A percentile compares a stretch with the other conserved stretches of the same genome.
Conservation (phyloP, 1,140 invertebrate genomes). For the Diabrotica virgifera region DNA sequence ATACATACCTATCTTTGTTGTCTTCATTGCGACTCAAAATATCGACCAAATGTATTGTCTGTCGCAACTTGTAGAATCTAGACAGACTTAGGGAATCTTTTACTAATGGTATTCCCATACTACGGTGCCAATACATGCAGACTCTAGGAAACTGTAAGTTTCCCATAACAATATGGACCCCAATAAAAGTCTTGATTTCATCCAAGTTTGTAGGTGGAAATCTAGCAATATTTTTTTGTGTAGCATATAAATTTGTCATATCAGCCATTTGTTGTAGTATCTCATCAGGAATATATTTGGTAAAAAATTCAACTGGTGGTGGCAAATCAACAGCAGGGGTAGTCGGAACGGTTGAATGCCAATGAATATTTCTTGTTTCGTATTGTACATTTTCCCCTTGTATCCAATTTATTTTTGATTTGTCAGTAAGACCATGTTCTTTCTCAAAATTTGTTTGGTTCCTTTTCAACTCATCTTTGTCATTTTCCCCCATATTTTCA, state of each 20-base stretch:
- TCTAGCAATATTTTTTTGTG: slow-evolving; percentile 14
- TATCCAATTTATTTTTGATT: slow-evolving; percentile 14
- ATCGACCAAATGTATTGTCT: too few species aligned
- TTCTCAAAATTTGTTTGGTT: slow-evolving; percentile 4
- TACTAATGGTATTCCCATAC: too few species aligned
- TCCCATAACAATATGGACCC: too few species aligned
- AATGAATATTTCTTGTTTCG: slow-evolving; percentile 12
- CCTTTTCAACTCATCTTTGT: background rate
- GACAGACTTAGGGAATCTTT: too few species aligned
- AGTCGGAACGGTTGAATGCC: slow-evolving; percentile 7
- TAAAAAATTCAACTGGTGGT: slow-evolving; percentile 13
- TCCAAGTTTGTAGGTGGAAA: slow-evolving; percentile 21
- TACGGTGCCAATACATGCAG: background rate
- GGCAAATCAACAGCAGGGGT: background rate
- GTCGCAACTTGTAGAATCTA: too few species aligned
- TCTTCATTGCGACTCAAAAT: too few species aligned
- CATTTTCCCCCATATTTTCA: too few species aligned
- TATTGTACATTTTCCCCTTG: slow-evolving; percentile 9
- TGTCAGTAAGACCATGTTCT: slow-evolving; percentile 13
- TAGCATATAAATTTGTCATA: slow-evolving; percentile 25
- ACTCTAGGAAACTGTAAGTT: too few species aligned
- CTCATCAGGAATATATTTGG: slow-evolving; percentile 20
- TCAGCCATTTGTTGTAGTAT: slow-evolving; percentile 20
- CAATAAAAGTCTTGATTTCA: slow-evolving; percentile 4
- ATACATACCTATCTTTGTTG: too few species aligned